Evolutionary conservation across 2,113 vertebrate species (phyloP).

Genomic region (Hipposideros armiger): DNA sequence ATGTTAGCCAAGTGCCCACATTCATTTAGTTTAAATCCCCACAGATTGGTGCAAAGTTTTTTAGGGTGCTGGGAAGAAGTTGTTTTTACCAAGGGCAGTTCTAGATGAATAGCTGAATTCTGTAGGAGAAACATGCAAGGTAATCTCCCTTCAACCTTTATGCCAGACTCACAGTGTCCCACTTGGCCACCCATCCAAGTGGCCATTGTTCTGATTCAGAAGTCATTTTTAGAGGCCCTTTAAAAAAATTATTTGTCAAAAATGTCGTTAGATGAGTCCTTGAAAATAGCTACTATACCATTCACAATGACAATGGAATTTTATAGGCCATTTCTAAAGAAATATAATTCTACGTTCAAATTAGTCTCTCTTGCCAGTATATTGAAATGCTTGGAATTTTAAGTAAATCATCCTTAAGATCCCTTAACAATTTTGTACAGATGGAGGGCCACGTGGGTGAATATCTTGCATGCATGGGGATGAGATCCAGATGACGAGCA

Average conservation of each 20-base stretch:
- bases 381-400: slow-evolving; percentile 81
- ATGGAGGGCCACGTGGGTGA: slow-evolving; percentile 76
- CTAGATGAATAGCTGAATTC: not conserved
- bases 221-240: not conserved
- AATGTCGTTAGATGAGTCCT: slow-evolving; percentile 43
- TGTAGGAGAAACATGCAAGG: not conserved
- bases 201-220: not conserved
- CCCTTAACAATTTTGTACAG: slow-evolving; percentile 79
- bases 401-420: slow-evolving; percentile 83
- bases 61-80: not conserved
- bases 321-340: slow-evolving; percentile 69
- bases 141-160: not conserved
- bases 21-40: not conserved
- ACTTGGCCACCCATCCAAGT: not conserved
- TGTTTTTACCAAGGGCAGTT: not conserved
- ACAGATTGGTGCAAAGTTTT: not conserved
- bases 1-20: not conserved
- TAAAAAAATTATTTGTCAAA: slow-evolving; percentile 50
- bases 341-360: slow-evolving; percentile 74
- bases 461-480: slow-evolving; percentile 77
- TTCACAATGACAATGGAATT: slow-evolving; percentile 70
- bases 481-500: slow-evolving; percentile 84
- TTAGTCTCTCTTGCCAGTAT: slow-evolving; percentile 79
- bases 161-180: not conserved
- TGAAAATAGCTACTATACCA: slow-evolving; percentile 71